A percentile compares a stretch with the other conserved stretches of the same genome.
phyloP scores from a whole-genome alignment of 2,888 invertebrate genomes.

The Sphaeridia pumilis region DNA sequence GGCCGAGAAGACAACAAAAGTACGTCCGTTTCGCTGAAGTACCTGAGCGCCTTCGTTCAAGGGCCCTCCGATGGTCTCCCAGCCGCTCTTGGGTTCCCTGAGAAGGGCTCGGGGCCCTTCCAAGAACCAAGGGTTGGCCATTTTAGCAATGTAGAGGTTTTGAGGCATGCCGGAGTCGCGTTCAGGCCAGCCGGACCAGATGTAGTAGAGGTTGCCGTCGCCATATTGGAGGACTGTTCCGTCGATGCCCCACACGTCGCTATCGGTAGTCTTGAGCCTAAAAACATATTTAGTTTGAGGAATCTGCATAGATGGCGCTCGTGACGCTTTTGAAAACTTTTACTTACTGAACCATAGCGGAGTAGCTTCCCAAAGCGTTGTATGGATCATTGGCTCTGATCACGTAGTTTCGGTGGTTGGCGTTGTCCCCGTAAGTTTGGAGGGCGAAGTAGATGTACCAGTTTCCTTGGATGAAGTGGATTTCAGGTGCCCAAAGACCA shows the following conservation, averaged over 20 bases:
- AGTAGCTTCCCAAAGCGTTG: conserved; percentile 9
- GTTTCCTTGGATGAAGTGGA: conserved; percentile 12
- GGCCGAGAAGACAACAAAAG: conserved; percentile 29
- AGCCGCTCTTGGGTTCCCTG: conserved; percentile 18
- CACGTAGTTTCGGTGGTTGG: conserved; percentile 15
- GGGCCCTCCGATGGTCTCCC: conserved; percentile 27
- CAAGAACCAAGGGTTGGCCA: conserved; percentile 29
- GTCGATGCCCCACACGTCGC: not conserved
- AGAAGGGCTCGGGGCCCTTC: conserved; percentile 22
- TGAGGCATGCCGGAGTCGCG: conserved; percentile 29
- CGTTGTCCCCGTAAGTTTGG: conserved; percentile 8
- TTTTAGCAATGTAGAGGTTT: conserved; percentile 32
- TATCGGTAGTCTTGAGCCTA: not conserved
- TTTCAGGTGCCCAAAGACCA: conserved; percentile 15
- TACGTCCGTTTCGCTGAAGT: conserved; percentile 23
- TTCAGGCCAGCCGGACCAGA: conserved; percentile 33
- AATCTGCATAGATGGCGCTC: too few species aligned
- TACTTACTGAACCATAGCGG: not conserved
- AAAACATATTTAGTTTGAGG: not conserved
- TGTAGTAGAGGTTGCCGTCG: conserved; percentile 26
- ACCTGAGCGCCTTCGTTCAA: conserved; percentile 33
- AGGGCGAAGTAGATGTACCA: conserved; percentile 17
- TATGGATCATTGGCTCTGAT: conserved; percentile 8
- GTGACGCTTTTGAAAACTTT: too few species aligned
- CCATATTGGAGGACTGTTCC: conserved; percentile 15